phyloP scores from a whole-genome alignment of 2,113 vertebrate genomes.

The Campylorhamphus procurvoides region DNA sequence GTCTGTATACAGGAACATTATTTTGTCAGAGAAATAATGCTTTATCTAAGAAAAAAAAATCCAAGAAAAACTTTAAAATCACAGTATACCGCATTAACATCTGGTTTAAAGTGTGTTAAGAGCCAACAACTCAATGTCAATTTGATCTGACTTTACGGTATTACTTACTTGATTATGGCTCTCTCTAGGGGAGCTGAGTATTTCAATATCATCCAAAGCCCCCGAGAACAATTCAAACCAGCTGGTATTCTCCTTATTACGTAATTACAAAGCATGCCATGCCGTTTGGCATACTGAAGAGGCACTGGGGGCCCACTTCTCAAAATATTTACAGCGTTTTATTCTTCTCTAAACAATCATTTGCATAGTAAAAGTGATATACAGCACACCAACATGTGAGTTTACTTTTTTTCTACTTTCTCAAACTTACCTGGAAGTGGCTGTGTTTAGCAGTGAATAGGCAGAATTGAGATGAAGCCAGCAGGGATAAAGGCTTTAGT shows the following conservation, averaged over 20 bases:
- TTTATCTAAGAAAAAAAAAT: neutral
- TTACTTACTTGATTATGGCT: constrained; percentile 72
- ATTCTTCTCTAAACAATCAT: constrained; percentile 83
- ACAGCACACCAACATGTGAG: constrained; percentile 35
- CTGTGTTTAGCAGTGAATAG: constrained; percentile 35
- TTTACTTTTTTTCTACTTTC: constrained; percentile 63
- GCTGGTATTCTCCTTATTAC: constrained; percentile 80
- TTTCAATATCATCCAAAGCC: constrained; percentile 69
- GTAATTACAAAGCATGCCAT: constrained; percentile 73
- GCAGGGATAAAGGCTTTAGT: neutral
- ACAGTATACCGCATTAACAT: constrained; percentile 57
- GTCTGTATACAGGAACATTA: neutral
- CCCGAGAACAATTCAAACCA: constrained; percentile 76
- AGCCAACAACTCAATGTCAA: constrained; percentile 76
- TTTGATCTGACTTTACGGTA: constrained; percentile 70
- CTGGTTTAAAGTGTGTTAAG: constrained; percentile 72
- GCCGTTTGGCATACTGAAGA: constrained; percentile 77
- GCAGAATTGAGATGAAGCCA: neutral
- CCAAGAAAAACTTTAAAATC: neutral
- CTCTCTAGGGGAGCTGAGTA: constrained; percentile 61
- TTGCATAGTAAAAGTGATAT: constrained; percentile 78
- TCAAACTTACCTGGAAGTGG: constrained; percentile 33
- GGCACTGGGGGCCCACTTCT: constrained; percentile 78
- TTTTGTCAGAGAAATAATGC: neutral
- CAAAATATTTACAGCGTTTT: constrained; percentile 85